A percentile compares a stretch with the other conserved stretches of the same genome.
These are phyloP conservation scores for Lutraria lutraria DNA, from an alignment of 2,888 invertebrate species.

Conservation along the genomic window DNA sequence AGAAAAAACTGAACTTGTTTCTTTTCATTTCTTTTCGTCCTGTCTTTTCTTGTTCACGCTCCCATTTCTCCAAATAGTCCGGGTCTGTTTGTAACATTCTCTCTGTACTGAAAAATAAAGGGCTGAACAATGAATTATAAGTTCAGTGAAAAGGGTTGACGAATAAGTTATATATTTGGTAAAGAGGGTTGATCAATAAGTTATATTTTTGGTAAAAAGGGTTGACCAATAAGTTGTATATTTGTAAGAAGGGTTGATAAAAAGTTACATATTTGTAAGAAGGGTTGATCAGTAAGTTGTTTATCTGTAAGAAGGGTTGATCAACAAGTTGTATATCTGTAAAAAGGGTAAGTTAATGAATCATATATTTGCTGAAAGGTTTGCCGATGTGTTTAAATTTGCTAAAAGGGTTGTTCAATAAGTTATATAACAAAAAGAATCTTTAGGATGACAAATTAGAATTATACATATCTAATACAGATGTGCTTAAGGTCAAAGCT, in stretches of 20 bases:
- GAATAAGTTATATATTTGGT: not conserved
- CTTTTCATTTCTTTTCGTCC: slow-evolving; percentile 25
- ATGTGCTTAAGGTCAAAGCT: too few species aligned
- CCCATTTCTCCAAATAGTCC: slow-evolving; percentile 68
- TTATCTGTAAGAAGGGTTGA: not conserved
- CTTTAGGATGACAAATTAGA: too few species aligned
- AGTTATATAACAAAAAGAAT: not conserved
- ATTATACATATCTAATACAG: too few species aligned
- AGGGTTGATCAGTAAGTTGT: not conserved
- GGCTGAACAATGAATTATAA: not conserved
- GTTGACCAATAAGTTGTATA: not conserved
- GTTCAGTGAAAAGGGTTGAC: too few species aligned
- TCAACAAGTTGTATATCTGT: not conserved
- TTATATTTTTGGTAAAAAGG: not conserved
- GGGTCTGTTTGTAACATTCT: slow-evolving; percentile 69
- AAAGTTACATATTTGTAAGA: not conserved
- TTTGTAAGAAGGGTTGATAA: not conserved
- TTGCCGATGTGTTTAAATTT: not conserved
- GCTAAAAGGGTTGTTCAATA: not conserved
- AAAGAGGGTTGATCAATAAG: not conserved
- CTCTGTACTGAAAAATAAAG: slow-evolving; percentile 68
- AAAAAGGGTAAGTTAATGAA: not conserved
- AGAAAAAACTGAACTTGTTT: not conserved
- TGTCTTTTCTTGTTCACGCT: slow-evolving; percentile 60
- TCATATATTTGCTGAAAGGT: not conserved